Evolutionary conservation across 2,888 invertebrate genomes (phyloP), one percentile per base, ranked within the genome.

Genomic region (Cataglyphis rosenhaueri): DNA sequence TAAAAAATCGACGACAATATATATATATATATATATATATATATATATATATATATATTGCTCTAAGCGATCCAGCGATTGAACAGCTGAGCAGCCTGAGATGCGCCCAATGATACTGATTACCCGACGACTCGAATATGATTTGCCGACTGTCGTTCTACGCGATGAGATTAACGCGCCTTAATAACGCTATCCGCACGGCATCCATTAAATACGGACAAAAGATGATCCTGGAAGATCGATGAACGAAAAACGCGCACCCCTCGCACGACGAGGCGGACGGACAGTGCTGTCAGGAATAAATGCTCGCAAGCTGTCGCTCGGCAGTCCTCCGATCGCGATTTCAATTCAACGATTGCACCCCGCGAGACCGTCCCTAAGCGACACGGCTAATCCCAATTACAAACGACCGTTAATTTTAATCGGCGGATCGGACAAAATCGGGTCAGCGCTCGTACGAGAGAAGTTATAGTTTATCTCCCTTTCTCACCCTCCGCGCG

Each of bases 391-490:
- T 94, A 94, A 94, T 94, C 92, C 94, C 93, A 94, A 94, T 94
- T 94, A 94, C 93, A 91, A 89, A 92, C 89, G 92, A 91, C 93
- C 92, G 94, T 94, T 94, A 94, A 93, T 94, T 94, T 93, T 92
- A 93, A 93, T 92, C 90, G 88, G 81, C 59, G 82, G 89, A 91
- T 89, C 90, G n/a, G 52, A 8, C n/a, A 93, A 93, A 93, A 93
- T 92, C 92, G 90, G 91, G 87, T 91, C 86, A 85, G 82, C 85
- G 84, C 87, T 87, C 84, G 61, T 32, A 10, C 55, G 21, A 61
- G 44, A 70, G 78, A 78, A 79, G 21, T 71, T 71, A 59, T 59
- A 21, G 32, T 29, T 41, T 25, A 21, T 55, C 61, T 12, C 68
- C 78, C 65, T 74, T 71, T 64, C 76, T 57, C 52, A 79, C 68